Conservation (phyloP, 2,113 vertebrate genomes). For the Todiramphus saurophagus region DNA sequence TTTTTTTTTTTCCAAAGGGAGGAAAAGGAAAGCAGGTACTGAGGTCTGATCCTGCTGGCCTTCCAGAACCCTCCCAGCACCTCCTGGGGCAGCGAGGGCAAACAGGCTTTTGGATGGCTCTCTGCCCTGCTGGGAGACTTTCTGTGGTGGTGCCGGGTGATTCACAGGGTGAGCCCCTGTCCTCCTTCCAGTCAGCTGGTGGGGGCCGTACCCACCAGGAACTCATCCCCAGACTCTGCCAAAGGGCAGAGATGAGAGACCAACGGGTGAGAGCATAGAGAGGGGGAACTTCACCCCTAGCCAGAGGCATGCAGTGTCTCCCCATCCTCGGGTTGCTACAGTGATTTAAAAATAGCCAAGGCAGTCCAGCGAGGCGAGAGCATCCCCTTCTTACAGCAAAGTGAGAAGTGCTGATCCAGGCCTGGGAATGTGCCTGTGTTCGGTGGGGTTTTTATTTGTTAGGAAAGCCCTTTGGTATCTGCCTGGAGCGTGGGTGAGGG, state of each 20-base stretch:
- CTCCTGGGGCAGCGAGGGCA: accelerated
- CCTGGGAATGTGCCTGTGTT: background rate
- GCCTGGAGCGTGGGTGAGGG: background rate
- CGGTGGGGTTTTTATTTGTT: background rate
- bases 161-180: accelerated
- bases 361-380: background rate
- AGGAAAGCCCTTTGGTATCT: slow-evolving; percentile 32
- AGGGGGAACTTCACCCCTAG: background rate
- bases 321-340: background rate
- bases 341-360: background rate
- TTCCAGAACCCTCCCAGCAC: background rate
- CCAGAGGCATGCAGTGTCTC: background rate
- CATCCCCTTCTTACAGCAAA: slow-evolving; percentile 2
- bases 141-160: background rate
- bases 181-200: accelerated
- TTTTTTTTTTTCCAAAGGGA: background rate
- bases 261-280: background rate
- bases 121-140: background rate
- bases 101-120: accelerated
- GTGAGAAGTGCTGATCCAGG: background rate
- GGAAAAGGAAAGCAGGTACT: background rate
- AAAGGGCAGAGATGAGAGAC: background rate
- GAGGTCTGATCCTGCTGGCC: background rate
- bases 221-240: background rate
- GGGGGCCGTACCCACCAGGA: accelerated